Percentiles rank a stretch among this genome's conserved stretches.
These are phyloP conservation scores for Psylliodes chrysocephalus DNA, from an alignment of 2,888 invertebrate species.

Conservation along the genomic window DNA sequence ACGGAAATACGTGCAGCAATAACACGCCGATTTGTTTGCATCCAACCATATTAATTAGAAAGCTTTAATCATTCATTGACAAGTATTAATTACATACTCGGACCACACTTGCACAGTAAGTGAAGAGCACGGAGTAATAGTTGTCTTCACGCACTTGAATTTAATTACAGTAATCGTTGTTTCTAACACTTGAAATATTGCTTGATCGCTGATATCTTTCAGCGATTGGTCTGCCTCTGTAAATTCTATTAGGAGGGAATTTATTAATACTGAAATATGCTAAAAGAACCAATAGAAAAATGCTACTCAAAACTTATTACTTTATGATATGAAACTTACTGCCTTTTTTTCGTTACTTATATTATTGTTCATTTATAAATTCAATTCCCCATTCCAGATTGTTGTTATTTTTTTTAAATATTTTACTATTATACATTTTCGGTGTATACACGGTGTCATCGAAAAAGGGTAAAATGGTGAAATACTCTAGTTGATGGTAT, in stretches of 20 bases:
- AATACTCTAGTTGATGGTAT: too few relatives aligned
- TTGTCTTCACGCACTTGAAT: conserved; percentile 8
- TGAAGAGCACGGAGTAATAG: neutral
- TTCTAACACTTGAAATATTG: conserved; percentile 19
- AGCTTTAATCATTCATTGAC: conserved; percentile 13
- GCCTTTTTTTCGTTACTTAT: too few relatives aligned
- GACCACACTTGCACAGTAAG: conserved; percentile 3
- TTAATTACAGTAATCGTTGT: conserved; percentile 11
- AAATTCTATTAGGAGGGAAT: neutral
- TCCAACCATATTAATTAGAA: conserved; percentile 5
- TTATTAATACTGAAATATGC: conserved; percentile 7
- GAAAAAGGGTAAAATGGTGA: too few relatives aligned
- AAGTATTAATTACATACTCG: conserved; percentile 19
- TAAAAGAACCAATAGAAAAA: too few relatives aligned
- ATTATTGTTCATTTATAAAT: too few relatives aligned
- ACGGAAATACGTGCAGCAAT: neutral
- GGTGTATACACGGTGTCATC: too few relatives aligned
- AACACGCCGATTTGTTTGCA: neutral
- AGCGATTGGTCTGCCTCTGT: neutral
- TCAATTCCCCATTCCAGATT: too few relatives aligned
- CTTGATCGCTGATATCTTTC: conserved; percentile 11
- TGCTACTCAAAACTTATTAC: too few relatives aligned
- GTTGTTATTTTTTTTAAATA: too few relatives aligned
- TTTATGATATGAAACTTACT: too few relatives aligned
- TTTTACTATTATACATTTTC: too few relatives aligned